phyloP scores from a whole-genome alignment of 2,888 invertebrate genomes.

The Ochlodes sylvanus region DNA sequence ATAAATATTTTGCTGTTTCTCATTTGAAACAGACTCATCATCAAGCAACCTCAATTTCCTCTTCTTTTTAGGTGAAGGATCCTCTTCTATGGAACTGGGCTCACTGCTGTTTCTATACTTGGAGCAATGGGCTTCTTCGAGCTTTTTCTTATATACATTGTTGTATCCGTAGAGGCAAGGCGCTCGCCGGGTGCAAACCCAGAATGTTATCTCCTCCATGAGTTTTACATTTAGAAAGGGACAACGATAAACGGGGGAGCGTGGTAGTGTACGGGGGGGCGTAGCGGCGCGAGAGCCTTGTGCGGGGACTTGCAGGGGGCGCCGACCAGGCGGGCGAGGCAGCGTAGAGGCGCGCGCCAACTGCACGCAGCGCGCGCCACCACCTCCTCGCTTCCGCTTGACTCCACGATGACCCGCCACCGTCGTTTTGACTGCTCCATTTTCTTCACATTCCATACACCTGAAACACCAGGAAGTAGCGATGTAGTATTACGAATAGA shows the following conservation, averaged over 20 bases:
- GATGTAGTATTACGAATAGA: background rate
- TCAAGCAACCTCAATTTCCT: slow-evolving; percentile 66
- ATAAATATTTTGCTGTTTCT: slow-evolving; percentile 65
- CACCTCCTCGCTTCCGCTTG: slow-evolving; percentile 53
- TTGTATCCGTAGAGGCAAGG: slow-evolving; percentile 78
- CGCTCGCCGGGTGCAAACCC: slow-evolving; percentile 76
- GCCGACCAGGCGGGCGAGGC: slow-evolving; percentile 53
- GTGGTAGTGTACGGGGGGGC: slow-evolving; percentile 38
- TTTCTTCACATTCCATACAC: slow-evolving; percentile 70
- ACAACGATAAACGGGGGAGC: slow-evolving; percentile 58
- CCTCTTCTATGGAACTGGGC: slow-evolving; percentile 50
- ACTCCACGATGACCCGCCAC: slow-evolving; percentile 49
- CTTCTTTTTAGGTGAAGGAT: slow-evolving; percentile 64
- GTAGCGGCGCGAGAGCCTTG: slow-evolving; percentile 37
- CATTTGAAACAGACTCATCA: slow-evolving; percentile 62
- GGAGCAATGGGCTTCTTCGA: slow-evolving; percentile 60
- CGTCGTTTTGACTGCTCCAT: slow-evolving; percentile 50
- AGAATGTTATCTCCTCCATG: slow-evolving; percentile 79
- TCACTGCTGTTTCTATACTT: slow-evolving; percentile 58
- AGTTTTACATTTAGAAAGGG: slow-evolving; percentile 57
- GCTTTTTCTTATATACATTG: slow-evolving; percentile 60
- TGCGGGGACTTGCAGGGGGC: slow-evolving; percentile 41
- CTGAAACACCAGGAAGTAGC: slow-evolving; percentile 53
- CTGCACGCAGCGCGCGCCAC: slow-evolving; percentile 52
- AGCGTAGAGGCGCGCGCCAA: slow-evolving; percentile 57